These are phyloP conservation scores for Galerucella pusilla DNA, from an alignment of 2,888 invertebrate species.

Conservation along the genomic window DNA sequence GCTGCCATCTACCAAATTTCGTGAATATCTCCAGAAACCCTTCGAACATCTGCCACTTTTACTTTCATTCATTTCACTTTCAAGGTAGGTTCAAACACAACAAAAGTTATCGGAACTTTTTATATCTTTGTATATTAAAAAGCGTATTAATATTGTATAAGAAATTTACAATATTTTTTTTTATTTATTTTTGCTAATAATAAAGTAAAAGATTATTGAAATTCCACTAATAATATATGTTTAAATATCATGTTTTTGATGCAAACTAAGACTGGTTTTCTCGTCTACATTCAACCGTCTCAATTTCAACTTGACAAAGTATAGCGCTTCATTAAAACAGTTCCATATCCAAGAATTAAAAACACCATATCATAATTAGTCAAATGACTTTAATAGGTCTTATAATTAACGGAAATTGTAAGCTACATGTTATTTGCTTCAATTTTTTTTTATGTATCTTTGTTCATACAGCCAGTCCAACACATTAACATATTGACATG, in stretches of 20 bases:
- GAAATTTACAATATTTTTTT: no score
- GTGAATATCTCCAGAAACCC: neutral
- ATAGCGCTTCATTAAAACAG: neutral
- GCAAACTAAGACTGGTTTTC: neutral
- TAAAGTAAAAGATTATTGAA: no score
- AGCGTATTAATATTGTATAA: no score
- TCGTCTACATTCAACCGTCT: neutral
- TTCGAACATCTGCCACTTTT: slow-evolving; percentile 42
- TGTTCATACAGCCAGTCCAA: slow-evolving; percentile 16
- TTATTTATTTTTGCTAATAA: no score
- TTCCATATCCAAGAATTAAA: neutral
- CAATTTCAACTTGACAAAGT: neutral
- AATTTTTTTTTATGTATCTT: slow-evolving; percentile 13
- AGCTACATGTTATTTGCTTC: slow-evolving; percentile 11
- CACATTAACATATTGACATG: slow-evolving; percentile 53
- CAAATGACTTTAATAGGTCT: slow-evolving; percentile 8
- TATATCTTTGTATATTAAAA: neutral
- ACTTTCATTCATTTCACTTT: slow-evolving; percentile 43
- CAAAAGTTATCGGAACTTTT: neutral
- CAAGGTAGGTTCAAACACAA: neutral
- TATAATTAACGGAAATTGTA: slow-evolving; percentile 12
- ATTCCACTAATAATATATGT: no score
- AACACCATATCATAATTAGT: slow-evolving; percentile 8
- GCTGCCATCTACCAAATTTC: no score
- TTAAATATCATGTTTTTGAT: neutral